Evolutionary conservation across 2,113 vertebrate genomes (phyloP).

Genomic region (Chaenogobius annularis): DNA sequence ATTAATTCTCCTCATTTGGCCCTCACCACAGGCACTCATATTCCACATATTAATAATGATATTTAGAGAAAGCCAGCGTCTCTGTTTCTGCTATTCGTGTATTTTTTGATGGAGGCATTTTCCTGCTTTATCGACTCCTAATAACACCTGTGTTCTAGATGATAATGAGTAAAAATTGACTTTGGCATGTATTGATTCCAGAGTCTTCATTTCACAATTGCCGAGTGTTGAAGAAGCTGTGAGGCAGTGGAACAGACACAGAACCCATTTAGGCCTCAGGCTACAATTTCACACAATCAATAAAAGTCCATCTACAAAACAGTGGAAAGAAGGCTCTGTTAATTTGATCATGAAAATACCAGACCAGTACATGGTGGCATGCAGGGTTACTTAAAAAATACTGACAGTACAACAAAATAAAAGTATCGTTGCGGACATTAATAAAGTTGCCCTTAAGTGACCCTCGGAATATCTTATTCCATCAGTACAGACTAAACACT

Average conservation of each 20-base stretch:
- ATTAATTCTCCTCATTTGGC: conserved; percentile 39
- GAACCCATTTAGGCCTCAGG: conserved; percentile 73
- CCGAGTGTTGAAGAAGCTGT: conserved; percentile 74
- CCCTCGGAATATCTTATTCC: too few species aligned
- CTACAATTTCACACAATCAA: conserved; percentile 78
- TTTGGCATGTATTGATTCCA: conserved; percentile 83
- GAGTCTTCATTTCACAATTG: conserved; percentile 78
- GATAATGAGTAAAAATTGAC: conserved; percentile 79
- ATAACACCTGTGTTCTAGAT: conserved; percentile 81
- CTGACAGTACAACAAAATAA: background rate
- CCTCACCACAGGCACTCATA: conserved; percentile 7
- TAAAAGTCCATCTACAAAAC: conserved; percentile 80
- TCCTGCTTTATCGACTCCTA: conserved; percentile 79
- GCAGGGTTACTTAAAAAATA: background rate
- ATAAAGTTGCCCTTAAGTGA: too few species aligned
- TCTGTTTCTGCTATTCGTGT: conserved; percentile 34
- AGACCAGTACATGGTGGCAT: conserved; percentile 43
- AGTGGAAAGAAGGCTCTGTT: conserved; percentile 73
- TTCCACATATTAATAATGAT: conserved; percentile 33
- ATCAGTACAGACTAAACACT: too few species aligned
- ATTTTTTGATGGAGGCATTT: conserved; percentile 72
- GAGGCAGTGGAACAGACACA: conserved; percentile 71
- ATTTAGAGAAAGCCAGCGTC: conserved; percentile 26
- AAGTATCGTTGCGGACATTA: too few species aligned
- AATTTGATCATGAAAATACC: conserved; percentile 77